Evolutionary conservation across 2,113 vertebrate genomes (phyloP).

Genomic region (Lates calcarifer): DNA sequence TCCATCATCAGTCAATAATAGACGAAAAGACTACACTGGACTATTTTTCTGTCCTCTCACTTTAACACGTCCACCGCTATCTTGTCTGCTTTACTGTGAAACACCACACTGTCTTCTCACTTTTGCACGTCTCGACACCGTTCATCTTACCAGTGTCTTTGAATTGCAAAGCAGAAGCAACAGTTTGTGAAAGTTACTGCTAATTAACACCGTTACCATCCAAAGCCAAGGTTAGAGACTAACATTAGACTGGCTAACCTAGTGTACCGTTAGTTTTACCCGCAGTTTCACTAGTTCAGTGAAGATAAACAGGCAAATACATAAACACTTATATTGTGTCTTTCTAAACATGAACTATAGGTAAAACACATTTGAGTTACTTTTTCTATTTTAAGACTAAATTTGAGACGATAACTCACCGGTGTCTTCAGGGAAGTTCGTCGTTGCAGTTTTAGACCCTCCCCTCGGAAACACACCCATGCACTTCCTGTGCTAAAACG

Average conservation of each 20-base stretch:
- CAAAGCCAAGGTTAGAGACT: background rate
- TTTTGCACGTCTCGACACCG: background rate
- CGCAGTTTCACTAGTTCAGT: background rate
- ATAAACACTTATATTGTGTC: accelerated
- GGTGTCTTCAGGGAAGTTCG: conserved; percentile 67
- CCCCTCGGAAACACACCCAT: conserved; percentile 81
- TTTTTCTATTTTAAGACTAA: background rate
- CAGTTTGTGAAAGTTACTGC: conserved; percentile 1
- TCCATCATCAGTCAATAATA: too few relatives aligned
- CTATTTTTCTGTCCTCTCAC: background rate
- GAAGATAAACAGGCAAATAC: accelerated
- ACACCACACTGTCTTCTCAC: background rate
- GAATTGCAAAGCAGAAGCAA: background rate
- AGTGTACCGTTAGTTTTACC: conserved; percentile 21
- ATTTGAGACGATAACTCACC: conserved; percentile 61
- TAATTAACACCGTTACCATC: background rate
- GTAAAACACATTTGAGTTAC: accelerated
- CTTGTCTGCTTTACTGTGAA: background rate
- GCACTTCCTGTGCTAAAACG: conserved; percentile 71
- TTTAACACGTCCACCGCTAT: background rate
- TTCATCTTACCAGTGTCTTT: background rate
- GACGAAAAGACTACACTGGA: background rate
- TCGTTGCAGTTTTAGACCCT: conserved; percentile 43
- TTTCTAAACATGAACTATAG: background rate
- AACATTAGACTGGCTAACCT: conserved; percentile 40